These are phyloP conservation scores for Phymatocera aterrima DNA, from an alignment of 2,888 invertebrate genomes.

Conservation along the genomic window DNA sequence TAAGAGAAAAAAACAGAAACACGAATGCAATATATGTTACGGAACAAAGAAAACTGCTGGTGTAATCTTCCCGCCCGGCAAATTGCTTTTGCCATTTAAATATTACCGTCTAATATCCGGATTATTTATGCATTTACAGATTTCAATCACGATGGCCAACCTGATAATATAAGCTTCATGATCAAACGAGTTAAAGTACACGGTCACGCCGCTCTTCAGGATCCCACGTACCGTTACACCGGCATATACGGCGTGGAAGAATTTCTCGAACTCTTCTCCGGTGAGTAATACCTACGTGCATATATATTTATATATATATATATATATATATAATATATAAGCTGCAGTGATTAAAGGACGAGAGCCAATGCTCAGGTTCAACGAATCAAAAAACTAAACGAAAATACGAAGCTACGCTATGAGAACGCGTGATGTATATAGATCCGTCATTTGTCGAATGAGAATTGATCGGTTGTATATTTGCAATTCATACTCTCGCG, in stretches of 20 bases:
- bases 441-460: no score
- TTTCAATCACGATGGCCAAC: conserved; percentile 92
- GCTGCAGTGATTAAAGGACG: no score
- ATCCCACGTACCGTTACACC: conserved; percentile 90
- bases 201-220: conserved; percentile 87
- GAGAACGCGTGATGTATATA: no score
- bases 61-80: not conserved
- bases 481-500: no score
- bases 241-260: conserved; percentile 98
- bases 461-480: no score
- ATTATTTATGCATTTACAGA: conserved; percentile 78
- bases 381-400: no score
- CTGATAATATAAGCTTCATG: conserved; percentile 95
- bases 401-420: no score
- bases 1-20: no score
- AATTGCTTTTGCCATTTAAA: conserved; percentile 40
- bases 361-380: no score
- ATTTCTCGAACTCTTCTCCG: conserved; percentile 96
- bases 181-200: conserved; percentile 96
- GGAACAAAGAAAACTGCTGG: not conserved
- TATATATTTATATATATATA: not conserved
- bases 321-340: not conserved
- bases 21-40: no score
- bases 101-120: no score
- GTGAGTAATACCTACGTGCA: conserved; percentile 75